These are phyloP conservation scores for Eublepharis macularius DNA, from an alignment of 2,113 vertebrate species.

Conservation along the genomic window DNA sequence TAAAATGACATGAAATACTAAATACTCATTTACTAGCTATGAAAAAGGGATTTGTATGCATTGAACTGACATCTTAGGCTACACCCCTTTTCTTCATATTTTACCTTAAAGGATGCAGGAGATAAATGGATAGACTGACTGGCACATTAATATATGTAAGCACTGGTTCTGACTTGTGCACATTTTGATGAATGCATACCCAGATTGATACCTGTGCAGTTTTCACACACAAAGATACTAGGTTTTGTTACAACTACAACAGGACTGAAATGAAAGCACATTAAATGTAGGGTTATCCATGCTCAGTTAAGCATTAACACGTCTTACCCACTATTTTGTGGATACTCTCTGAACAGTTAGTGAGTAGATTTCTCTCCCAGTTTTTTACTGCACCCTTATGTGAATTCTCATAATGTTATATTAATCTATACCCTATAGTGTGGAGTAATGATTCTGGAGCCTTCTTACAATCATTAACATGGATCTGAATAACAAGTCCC, in stretches of 20 bases:
- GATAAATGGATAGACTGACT: neutral
- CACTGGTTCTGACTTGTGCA: neutral
- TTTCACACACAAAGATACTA: neutral
- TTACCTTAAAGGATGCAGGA: neutral
- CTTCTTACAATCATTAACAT: neutral
- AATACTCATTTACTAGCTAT: no score
- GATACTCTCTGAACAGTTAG: neutral
- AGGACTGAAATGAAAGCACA: neutral
- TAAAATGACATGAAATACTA: no score
- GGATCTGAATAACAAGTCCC: neutral
- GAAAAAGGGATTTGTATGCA: neutral
- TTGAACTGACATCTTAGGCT: no score
- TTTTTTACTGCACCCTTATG: neutral
- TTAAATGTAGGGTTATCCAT: neutral
- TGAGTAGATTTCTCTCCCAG: no score
- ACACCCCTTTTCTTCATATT: neutral
- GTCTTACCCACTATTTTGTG: neutral
- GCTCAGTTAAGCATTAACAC: neutral
- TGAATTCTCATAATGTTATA: neutral
- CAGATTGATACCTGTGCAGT: neutral
- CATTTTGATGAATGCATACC: neutral
- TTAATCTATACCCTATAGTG: neutral
- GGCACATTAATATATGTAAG: neutral
- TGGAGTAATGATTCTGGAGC: neutral
- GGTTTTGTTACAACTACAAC: neutral